Evolutionary conservation across 2,113 vertebrate species (phyloP), one percentile per base, ranked within the genome.

Genomic region (Malurus alboscapulatus): DNA sequence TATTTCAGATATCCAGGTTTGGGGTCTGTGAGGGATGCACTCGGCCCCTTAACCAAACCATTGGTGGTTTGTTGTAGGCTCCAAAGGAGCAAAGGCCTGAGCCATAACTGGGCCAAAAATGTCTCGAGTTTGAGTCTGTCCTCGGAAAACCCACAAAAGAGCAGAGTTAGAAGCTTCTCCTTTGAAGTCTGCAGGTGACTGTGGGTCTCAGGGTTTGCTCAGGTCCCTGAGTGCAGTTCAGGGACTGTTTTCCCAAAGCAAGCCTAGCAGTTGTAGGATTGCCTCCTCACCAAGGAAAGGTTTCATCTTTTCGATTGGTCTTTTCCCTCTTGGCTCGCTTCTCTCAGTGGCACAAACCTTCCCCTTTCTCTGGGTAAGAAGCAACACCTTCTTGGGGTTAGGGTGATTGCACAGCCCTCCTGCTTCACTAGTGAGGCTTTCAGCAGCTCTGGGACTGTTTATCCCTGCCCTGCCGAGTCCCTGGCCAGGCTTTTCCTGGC

Each of bases 341-440:
- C 3, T 3, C 42, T 54, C 53, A 10, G 61, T 36, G 53, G 29
- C 21, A 77, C 26, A 71, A 59, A 67, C 26, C 47, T 57, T 10
- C 6, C 2, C 3, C 7, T 78, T 67, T 55, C 18, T 13, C 18
- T n/a, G 27, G 6, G 6, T 34, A 4, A 73, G 62, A 66, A 47
- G 32, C 20, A 61, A 12, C 0, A 1, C 57, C 86, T 58, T 93
- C 40, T 45, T 8, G 2, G 11, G 19, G 4, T 55, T 15, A 84
- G 71, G 36, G 22, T 4, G 20, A 74, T 90, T 86, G 59, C 12
- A 8, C 65, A 71, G 66, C 38, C 53, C 91, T 95, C 73, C 63
- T 94, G 53, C 66, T 82, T 92, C 88, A 67, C 87, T 94, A 94
- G 69, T 78, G 91, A 95, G 18, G 51, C 61, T 80, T 83, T 92